Conservation (phyloP, 2,888 invertebrate genomes). For the Dicyrtoma fusca region DNA sequence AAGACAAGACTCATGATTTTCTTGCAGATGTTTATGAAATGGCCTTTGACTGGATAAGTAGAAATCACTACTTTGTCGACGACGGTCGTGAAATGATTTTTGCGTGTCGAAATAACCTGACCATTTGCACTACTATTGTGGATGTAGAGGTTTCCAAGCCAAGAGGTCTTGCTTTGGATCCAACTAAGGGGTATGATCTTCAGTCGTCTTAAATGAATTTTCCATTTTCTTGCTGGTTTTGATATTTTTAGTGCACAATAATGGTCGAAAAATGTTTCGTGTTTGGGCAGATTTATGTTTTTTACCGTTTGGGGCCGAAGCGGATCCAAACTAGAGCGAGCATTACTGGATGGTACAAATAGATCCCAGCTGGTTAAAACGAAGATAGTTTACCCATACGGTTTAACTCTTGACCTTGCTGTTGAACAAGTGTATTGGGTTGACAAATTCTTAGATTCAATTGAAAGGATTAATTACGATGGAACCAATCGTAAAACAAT, state of each 20-base stretch:
- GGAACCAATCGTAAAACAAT: constrained; percentile 70
- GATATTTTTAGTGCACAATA: too few relatives aligned
- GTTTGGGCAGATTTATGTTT: constrained; percentile 68
- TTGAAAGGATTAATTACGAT: constrained; percentile 77
- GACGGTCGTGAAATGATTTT: constrained; percentile 60
- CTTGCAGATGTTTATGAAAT: constrained; percentile 72
- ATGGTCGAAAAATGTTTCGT: not conserved
- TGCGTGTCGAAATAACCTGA: constrained; percentile 62
- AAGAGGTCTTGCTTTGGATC: constrained; percentile 77
- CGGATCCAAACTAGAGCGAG: constrained; percentile 68
- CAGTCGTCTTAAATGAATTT: not conserved
- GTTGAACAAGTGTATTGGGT: constrained; percentile 76
- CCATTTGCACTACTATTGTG: constrained; percentile 71
- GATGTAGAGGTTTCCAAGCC: constrained; percentile 71
- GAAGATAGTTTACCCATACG: constrained; percentile 77
- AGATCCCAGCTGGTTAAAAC: constrained; percentile 67
- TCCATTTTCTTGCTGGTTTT: not conserved
- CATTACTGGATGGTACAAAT: constrained; percentile 69
- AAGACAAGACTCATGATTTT: too few relatives aligned
- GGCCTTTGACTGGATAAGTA: constrained; percentile 73
- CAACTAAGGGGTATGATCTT: constrained; percentile 70
- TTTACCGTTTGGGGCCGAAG: constrained; percentile 75
- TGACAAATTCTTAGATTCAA: constrained; percentile 76
- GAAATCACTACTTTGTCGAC: constrained; percentile 73
- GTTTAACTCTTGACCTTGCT: constrained; percentile 73